phyloP scores from a whole-genome alignment of 2,797 vertebrate genomes.

The Siniperca obscura region DNA sequence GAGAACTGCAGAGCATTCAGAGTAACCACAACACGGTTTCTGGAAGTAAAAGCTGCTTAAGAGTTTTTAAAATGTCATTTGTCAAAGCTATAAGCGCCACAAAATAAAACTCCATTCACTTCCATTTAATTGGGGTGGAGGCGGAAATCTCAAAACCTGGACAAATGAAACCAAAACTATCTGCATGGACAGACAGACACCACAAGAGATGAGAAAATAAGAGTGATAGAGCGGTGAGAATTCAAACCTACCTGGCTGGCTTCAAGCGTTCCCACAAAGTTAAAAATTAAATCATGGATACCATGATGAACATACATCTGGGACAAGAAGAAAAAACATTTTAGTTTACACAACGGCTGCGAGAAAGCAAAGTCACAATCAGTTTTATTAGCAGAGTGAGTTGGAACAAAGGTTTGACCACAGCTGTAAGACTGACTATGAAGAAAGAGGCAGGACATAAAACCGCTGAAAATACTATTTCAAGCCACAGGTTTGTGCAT shows the following conservation, averaged over 20 bases:
- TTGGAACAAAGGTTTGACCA: not conserved
- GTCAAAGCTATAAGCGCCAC: not conserved
- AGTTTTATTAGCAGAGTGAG: not conserved
- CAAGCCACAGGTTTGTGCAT: not conserved
- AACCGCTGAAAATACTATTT: not conserved
- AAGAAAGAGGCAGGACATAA: not conserved
- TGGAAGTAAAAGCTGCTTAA: not conserved
- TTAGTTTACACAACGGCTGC: not conserved
- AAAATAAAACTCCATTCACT: not conserved
- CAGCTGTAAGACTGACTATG: not conserved
- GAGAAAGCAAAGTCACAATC: not conserved
- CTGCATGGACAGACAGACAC: not conserved
- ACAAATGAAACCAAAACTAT: not conserved
- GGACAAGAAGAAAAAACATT: not conserved
- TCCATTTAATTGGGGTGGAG: not conserved
- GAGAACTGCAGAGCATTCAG: not conserved
- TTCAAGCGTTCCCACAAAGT: slow-evolving; percentile 94
- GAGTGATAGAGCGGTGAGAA: not conserved
- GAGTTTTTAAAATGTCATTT: too few relatives aligned
- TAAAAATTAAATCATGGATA: slow-evolving; percentile 95
- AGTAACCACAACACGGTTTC: not conserved
- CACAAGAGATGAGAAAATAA: not conserved
- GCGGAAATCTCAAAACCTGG: not conserved
- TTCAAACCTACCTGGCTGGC: slow-evolving; percentile 89
- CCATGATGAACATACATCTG: slow-evolving; percentile 96